Evolutionary conservation across 2,888 invertebrate species (phyloP).

Genomic region (Drosophila yooni): DNA sequence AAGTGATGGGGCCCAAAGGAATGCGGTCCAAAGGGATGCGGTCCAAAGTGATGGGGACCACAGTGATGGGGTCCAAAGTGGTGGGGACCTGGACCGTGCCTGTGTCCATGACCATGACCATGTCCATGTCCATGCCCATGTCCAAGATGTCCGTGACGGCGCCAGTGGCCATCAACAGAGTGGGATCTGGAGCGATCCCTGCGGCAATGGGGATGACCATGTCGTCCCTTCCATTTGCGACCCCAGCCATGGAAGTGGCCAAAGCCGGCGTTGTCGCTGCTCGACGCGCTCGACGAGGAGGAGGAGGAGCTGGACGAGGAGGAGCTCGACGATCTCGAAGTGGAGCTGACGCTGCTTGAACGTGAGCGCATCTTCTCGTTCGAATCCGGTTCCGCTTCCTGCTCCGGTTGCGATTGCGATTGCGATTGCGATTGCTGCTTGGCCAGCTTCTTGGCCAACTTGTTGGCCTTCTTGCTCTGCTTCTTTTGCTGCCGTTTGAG

Average conservation of each 20-base stretch:
- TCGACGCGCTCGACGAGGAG: conserved; percentile 44
- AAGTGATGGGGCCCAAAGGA: conserved; percentile 40
- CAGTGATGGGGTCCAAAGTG: conserved; percentile 20
- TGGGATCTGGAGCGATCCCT: conserved; percentile 32
- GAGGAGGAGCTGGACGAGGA: conserved; percentile 51
- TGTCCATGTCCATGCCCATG: conserved; percentile 24
- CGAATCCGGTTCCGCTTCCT: neutral
- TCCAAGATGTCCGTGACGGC: conserved; percentile 31
- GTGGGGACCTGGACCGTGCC: too few species aligned
- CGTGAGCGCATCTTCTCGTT: conserved; percentile 36
- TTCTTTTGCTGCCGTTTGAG: conserved; percentile 52
- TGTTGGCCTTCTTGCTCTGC: conserved; percentile 44
- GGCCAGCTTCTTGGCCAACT: conserved; percentile 38
- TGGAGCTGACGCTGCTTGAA: conserved; percentile 57
- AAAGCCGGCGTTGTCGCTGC: conserved; percentile 30
- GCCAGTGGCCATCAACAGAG: conserved; percentile 29
- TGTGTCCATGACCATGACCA: conserved; percentile 31
- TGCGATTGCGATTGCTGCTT: conserved; percentile 34
- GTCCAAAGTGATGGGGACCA: conserved; percentile 21
- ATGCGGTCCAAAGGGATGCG: conserved; percentile 38
- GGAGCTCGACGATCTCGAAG: conserved; percentile 51
- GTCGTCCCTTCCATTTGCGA: conserved; percentile 17
- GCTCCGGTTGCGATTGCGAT: conserved; percentile 26
- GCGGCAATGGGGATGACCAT: conserved; percentile 41
- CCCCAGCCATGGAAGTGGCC: conserved; percentile 33